Evolutionary conservation across 1,140 invertebrate genomes (phyloP), one percentile per base, ranked within the genome.

Genomic region (Armadillidium nasatum): DNA sequence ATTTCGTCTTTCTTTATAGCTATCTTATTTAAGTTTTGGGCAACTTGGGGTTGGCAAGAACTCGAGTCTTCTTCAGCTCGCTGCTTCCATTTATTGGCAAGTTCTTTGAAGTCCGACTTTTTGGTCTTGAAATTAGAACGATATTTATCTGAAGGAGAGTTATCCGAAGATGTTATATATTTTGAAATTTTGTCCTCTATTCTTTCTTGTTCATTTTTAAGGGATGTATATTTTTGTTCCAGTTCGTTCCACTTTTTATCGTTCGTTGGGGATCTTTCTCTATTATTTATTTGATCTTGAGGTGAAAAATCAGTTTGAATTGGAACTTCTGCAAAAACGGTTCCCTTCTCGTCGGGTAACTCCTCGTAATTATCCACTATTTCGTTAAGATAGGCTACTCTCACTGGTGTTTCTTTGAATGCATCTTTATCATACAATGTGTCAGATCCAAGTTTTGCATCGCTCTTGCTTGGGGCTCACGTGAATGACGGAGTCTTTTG

Each of bases 1-100:
- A n/a, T n/a, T n/a, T n/a, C n/a, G n/a, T n/a, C n/a, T n/a, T n/a
- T n/a, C n/a, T n/a, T n/a, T n/a, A n/a, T n/a, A 33, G 33, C 33
- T 33, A 33, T 33, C 6, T 33, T 33, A 33, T 1, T 33, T 33
- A 6, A 6, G 33, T 33, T 33, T 33, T 33, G 33, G 33, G 33
- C 33, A 6, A 33, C 1, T 60, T 60, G 7, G 19, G 2, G 74
- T 9, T 78, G 76, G 50, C 78, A 72, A 46, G 74, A 22, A 15
- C 72, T 43, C 11, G 78, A 78, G 19, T 79, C 82, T 71, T 82
- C 82, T 43, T 80, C 80, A 13, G 83, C 80, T 19, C 83, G 81
- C 76, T 84, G 83, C 71, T 85, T 84, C 85, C 85, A 86, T 70
- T 83, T 84, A 67, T 85, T 84, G 0, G 85, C 82, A n/a, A 86